phyloP scores from a whole-genome alignment of 1,140 invertebrate species.

The Pseudoatta argentina region DNA sequence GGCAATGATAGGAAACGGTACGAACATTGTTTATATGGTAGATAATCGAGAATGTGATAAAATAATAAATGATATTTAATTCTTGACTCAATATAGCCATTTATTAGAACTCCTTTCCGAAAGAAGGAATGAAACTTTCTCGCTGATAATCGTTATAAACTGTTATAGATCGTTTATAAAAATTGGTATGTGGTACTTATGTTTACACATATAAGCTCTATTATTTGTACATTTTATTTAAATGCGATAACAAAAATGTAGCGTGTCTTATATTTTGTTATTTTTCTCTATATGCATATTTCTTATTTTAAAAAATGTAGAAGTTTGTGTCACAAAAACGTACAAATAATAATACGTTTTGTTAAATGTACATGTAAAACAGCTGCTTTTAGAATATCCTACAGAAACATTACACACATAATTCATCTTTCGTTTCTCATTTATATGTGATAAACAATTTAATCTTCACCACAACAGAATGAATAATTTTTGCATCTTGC shows the following conservation, averaged over 20 bases:
- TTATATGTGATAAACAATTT: neutral
- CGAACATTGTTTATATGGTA: constrained; percentile 56
- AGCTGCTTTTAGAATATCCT: constrained; percentile 43
- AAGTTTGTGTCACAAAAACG: neutral
- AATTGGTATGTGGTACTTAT: constrained; percentile 51
- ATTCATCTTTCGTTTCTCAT: constrained; percentile 3
- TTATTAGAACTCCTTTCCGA: constrained; percentile 62
- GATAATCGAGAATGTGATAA: constrained; percentile 50
- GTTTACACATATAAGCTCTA: constrained; percentile 56
- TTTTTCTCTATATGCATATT: neutral
- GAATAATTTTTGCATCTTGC: neutral
- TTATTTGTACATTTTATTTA: constrained; percentile 72
- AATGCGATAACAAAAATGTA: constrained; percentile 70
- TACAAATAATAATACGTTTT: constrained; percentile 47
- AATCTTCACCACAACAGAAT: neutral
- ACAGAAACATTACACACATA: neutral
- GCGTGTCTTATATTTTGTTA: constrained; percentile 54
- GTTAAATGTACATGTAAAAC: neutral
- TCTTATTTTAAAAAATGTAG: constrained; percentile 18
- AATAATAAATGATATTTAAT: constrained; percentile 57
- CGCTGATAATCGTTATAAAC: neutral
- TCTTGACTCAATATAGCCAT: constrained; percentile 58
- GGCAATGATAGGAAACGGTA: constrained; percentile 42
- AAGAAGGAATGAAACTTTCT: neutral
- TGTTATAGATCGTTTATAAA: constrained; percentile 39